A percentile compares a stretch with the other conserved stretches of the same genome.
Conservation (phyloP, 2,888 invertebrate genomes). For the Chironomus riparius region DNA sequence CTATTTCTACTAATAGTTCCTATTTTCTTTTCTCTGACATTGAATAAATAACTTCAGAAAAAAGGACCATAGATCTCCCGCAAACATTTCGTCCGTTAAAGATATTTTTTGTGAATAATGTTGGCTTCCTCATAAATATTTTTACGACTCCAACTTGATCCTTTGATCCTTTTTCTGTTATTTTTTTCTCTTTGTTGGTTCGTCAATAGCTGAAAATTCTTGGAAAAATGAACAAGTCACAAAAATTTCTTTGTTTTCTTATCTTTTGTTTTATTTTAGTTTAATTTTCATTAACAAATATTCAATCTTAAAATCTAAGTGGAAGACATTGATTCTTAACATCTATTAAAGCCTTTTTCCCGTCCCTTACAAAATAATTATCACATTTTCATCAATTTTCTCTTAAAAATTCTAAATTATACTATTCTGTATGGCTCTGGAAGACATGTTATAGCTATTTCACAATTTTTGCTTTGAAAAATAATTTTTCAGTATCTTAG, state of each 20-base stretch:
- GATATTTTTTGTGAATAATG: neutral
- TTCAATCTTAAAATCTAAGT: slow-evolving; percentile 3
- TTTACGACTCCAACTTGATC: neutral
- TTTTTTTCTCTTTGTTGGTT: neutral
- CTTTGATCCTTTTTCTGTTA: neutral
- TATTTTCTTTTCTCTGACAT: neutral
- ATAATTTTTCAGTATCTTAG: neutral
- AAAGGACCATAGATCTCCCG: neutral
- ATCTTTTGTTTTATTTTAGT: neutral
- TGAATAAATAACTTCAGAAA: neutral
- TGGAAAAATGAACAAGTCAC: neutral
- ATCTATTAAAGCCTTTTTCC: slow-evolving; percentile 19
- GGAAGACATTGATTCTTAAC: slow-evolving; percentile 18
- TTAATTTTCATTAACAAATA: neutral
- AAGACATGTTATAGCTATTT: slow-evolving; percentile 12
- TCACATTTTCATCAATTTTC: slow-evolving; percentile 13
- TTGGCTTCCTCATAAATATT: neutral
- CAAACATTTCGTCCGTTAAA: neutral
- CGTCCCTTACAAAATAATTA: slow-evolving; percentile 6
- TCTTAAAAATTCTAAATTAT: neutral
- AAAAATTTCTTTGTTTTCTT: neutral
- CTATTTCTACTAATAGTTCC: neutral
- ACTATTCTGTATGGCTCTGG: slow-evolving; percentile 7
- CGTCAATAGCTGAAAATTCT: neutral
- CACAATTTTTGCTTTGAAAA: slow-evolving; percentile 7